Evolutionary conservation across 2,113 vertebrate species (phyloP).

Genomic region (Tor tambroides): DNA sequence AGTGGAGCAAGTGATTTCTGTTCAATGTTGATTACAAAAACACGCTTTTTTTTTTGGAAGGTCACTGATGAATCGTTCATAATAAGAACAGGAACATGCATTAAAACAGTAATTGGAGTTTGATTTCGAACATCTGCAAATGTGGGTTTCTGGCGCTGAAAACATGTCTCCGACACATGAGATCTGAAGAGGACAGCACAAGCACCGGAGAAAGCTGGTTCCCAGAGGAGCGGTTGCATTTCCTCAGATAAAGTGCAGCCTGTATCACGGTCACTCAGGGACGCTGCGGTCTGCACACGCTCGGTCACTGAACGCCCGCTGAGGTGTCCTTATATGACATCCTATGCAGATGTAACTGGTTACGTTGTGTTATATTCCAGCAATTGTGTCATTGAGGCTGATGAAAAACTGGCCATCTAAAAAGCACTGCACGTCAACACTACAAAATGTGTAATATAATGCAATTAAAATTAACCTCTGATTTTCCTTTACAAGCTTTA

Average conservation of each 20-base stretch:
- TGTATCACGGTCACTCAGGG: slow-evolving; percentile 11
- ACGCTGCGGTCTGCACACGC: background rate
- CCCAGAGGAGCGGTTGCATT: background rate
- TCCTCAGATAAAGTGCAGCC: slow-evolving; percentile 8
- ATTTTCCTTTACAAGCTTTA: background rate
- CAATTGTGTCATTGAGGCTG: background rate
- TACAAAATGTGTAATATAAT: background rate
- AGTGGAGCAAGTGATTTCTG: background rate
- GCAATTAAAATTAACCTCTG: background rate
- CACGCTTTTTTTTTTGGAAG: background rate
- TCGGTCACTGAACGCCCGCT: background rate
- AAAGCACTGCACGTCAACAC: background rate
- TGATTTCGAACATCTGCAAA: background rate
- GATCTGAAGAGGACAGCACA: background rate
- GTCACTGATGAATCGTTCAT: background rate
- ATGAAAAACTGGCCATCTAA: background rate
- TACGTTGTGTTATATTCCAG: background rate
- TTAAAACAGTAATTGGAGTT: background rate
- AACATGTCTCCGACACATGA: background rate
- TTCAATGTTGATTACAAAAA: background rate
- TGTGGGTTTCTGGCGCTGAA: background rate
- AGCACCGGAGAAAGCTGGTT: background rate
- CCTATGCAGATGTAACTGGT: background rate
- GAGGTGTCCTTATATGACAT: slow-evolving; percentile 9
- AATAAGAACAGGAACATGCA: background rate